A percentile compares a stretch with the other conserved stretches of the same genome.
Conservation (phyloP, 2,888 invertebrate species). For the Psococerastis gibbosa region DNA sequence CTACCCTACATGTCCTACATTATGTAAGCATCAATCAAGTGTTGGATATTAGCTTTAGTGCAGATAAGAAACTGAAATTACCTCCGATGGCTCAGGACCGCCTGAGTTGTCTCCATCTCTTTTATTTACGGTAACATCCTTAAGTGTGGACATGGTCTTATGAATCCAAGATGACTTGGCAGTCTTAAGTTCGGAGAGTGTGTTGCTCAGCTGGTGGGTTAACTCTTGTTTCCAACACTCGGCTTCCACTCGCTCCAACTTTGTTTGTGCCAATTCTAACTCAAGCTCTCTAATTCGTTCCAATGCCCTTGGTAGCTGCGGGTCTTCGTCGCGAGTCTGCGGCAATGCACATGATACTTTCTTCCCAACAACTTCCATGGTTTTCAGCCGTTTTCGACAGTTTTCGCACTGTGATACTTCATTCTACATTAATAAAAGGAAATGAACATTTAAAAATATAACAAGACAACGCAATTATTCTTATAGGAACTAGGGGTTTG, state of each 20-base stretch:
- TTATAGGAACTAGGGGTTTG: slow-evolving; percentile 8
- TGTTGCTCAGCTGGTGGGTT: slow-evolving; percentile 71
- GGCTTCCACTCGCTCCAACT: slow-evolving; percentile 90
- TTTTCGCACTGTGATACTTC: slow-evolving; percentile 35
- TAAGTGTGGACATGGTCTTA: slow-evolving; percentile 56
- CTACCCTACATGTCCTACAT: too few relatives aligned
- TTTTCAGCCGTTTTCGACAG: slow-evolving; percentile 24
- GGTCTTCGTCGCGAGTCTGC: not conserved
- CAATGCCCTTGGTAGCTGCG: slow-evolving; percentile 30
- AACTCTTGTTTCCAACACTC: slow-evolving; percentile 86
- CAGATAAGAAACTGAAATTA: too few relatives aligned
- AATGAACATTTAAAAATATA: slow-evolving; percentile 4
- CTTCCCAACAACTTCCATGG: slow-evolving; percentile 22
- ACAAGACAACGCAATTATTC: slow-evolving; percentile 10
- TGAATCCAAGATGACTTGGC: slow-evolving; percentile 68
- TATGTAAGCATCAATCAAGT: too few relatives aligned
- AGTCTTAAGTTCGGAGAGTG: slow-evolving; percentile 54
- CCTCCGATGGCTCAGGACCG: too few relatives aligned
- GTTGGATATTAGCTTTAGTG: too few relatives aligned
- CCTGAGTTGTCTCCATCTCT: not conserved
- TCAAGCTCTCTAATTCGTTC: slow-evolving; percentile 75
- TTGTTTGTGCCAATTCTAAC: slow-evolving; percentile 88
- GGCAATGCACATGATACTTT: slow-evolving; percentile 14
- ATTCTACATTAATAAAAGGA: slow-evolving; percentile 24
- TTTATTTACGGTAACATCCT: slow-evolving; percentile 27